Percentiles rank a stretch among this genome's conserved stretches.
Evolutionary conservation across 2,113 vertebrate genomes (phyloP).

Genomic region (Potamarius usumacintae): DNA sequence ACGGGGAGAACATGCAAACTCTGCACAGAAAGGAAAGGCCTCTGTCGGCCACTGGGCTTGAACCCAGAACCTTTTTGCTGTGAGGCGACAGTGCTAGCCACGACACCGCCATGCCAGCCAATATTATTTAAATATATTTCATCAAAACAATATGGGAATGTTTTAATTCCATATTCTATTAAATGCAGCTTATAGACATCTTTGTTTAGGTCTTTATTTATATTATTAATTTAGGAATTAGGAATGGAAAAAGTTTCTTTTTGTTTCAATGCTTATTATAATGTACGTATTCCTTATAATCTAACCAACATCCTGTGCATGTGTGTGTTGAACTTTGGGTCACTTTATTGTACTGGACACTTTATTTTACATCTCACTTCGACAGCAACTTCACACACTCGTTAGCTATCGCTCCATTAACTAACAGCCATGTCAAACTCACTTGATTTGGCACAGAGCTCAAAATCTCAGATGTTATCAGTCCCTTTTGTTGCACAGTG

Average conservation of each 20-base stretch:
- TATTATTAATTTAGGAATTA: background rate
- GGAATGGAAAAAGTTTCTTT: background rate
- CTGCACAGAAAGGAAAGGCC: too few relatives aligned
- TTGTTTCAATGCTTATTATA: background rate
- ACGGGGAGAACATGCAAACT: too few relatives aligned
- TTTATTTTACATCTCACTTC: background rate
- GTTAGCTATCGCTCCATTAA: conserved; percentile 6
- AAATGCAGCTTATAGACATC: background rate
- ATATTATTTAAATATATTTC: background rate
- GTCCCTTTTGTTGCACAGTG: conserved; percentile 36
- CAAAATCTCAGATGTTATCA: conserved; percentile 49
- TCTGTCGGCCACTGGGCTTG: too few relatives aligned
- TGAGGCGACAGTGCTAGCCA: too few relatives aligned
- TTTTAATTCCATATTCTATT: background rate
- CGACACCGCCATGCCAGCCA: too few relatives aligned
- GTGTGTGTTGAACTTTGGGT: background rate
- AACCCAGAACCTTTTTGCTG: too few relatives aligned
- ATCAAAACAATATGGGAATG: background rate
- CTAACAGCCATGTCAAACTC: conserved; percentile 31
- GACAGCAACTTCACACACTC: background rate
- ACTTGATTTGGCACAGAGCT: conserved; percentile 29
- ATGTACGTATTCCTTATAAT: background rate
- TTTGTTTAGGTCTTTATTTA: background rate
- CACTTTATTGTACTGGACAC: background rate
- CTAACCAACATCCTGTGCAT: background rate